Conservation (phyloP, 2,113 vertebrate species). For the Furnarius figulus region DNA sequence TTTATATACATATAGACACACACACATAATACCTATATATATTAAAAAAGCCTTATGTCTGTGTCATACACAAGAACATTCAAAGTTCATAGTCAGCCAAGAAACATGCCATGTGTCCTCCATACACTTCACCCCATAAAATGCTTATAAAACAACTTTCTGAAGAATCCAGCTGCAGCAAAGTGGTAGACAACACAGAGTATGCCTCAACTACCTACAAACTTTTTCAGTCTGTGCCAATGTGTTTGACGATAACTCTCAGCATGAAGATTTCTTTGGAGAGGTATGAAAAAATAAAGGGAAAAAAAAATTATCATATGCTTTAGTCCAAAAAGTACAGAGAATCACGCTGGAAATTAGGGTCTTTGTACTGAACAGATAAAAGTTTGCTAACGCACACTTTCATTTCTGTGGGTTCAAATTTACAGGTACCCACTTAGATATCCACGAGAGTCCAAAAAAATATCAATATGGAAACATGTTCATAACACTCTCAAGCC, state of each 20-base stretch:
- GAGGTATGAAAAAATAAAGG: not conserved
- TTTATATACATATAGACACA: not conserved
- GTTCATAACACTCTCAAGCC: not conserved
- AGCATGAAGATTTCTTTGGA: not conserved
- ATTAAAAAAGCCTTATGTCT: not conserved
- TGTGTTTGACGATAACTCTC: not conserved
- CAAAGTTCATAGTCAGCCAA: not conserved
- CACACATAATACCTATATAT: not conserved
- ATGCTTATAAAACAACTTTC: not conserved
- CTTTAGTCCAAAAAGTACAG: not conserved
- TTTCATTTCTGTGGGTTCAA: not conserved
- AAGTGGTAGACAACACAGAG: fast-evolving
- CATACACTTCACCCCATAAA: not conserved
- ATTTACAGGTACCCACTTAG: not conserved
- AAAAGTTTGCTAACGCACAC: not conserved
- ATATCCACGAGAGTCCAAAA: not conserved
- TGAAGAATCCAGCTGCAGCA: not conserved
- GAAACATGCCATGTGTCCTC: not conserved
- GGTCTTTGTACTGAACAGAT: not conserved
- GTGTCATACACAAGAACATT: not conserved
- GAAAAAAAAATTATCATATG: not conserved
- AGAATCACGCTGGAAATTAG: not conserved
- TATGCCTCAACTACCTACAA: not conserved
- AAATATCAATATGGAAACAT: not conserved
- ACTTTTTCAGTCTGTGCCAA: not conserved